Percentiles rank a stretch among this genome's conserved stretches.
These are phyloP conservation scores for Odontothrips loti DNA, from an alignment of 2,888 invertebrate genomes.

Conservation along the genomic window DNA sequence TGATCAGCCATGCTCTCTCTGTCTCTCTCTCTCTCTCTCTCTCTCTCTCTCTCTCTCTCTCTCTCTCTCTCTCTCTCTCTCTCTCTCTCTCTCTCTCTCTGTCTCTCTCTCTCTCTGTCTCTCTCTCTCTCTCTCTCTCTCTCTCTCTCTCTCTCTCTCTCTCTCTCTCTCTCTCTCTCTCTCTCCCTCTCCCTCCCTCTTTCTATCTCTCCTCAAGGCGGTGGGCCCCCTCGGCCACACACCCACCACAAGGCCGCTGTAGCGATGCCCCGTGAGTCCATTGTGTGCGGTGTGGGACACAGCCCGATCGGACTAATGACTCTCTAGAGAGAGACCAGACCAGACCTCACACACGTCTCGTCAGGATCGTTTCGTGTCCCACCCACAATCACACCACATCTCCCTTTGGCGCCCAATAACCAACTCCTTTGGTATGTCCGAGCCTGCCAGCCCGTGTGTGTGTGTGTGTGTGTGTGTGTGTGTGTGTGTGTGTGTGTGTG, in stretches of 20 bases:
- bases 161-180: too few relatives aligned
- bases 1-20: not conserved
- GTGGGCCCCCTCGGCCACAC: not conserved
- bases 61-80: too few relatives aligned
- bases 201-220: not conserved
- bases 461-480: too few relatives aligned
- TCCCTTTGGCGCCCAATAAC: not conserved
- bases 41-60: too few relatives aligned
- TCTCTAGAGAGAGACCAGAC: constrained; percentile 5
- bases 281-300: constrained; percentile 1
- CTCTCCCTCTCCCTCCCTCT: not conserved
- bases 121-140: too few relatives aligned
- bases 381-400: not conserved
- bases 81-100: too few relatives aligned
- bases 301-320: constrained; percentile 13
- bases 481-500: too few relatives aligned
- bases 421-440: not conserved
- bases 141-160: too few relatives aligned
- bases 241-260: not conserved
- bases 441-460: too few relatives aligned
- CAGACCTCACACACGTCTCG: not conserved
- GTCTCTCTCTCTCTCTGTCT: not conserved
- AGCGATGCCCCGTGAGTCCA: not conserved
- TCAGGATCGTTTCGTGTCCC: not conserved
- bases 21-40: too few relatives aligned